Evolutionary conservation across 2,888 invertebrate genomes (phyloP).

Genomic region (Shargacucullia verbasci): DNA sequence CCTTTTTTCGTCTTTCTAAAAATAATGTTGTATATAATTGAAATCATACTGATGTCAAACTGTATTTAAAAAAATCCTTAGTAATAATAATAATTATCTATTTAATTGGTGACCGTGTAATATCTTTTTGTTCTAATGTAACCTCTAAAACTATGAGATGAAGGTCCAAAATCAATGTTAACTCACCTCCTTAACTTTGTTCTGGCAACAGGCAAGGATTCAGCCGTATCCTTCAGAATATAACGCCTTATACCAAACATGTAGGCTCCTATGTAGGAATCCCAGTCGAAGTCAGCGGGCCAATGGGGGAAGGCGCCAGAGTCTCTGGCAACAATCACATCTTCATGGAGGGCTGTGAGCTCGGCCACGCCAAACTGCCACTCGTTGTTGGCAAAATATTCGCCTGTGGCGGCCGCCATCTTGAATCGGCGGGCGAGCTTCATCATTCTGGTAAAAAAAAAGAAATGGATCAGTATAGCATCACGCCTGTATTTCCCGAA

Average conservation of each 20-base stretch:
- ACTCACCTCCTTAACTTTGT: conserved; percentile 91
- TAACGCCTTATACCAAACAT: conserved; percentile 95
- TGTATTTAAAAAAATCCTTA: too few species aligned
- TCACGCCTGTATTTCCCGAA: too few species aligned
- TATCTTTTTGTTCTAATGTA: too few species aligned
- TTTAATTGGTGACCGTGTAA: too few species aligned
- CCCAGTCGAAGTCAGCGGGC: conserved; percentile 92
- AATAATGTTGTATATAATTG: too few species aligned
- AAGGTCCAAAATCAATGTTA: conserved; percentile 15
- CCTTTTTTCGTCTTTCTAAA: too few species aligned
- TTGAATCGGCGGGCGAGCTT: conserved; percentile 95
- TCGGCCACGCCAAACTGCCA: conserved; percentile 94
- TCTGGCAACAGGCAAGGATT: conserved; percentile 90
- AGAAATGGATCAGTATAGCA: background rate
- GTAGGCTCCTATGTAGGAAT: conserved; percentile 93
- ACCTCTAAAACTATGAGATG: background rate
- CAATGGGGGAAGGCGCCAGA: conserved; percentile 90
- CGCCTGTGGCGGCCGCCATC: conserved; percentile 93
- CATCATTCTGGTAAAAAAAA: conserved; percentile 90
- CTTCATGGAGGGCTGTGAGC: conserved; percentile 88
- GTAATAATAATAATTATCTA: too few species aligned
- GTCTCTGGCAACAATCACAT: conserved; percentile 86
- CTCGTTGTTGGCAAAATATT: conserved; percentile 95
- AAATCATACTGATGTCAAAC: too few species aligned
- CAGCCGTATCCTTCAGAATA: conserved; percentile 93